A percentile compares a stretch with the other conserved stretches of the same genome.
These are phyloP conservation scores for Halcyon leucocephala DNA, from an alignment of 2,797 vertebrate genomes.

Conservation along the genomic window DNA sequence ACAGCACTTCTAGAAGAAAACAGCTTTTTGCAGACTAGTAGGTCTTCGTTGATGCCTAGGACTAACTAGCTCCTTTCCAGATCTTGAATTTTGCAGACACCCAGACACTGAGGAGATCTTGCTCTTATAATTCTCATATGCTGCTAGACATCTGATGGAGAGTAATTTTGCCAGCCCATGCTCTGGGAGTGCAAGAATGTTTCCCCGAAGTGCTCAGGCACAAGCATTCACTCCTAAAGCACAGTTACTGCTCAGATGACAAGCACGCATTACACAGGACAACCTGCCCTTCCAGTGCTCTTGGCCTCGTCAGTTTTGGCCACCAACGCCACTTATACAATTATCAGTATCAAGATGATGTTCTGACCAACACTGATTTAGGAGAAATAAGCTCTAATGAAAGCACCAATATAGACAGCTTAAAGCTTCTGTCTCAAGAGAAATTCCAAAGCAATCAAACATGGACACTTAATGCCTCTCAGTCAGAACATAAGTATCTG, in stretches of 20 bases:
- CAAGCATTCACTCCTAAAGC: neutral
- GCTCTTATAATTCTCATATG: neutral
- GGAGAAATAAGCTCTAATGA: neutral
- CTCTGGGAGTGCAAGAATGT: rapidly evolving
- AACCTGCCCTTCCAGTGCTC: neutral
- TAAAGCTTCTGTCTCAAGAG: neutral
- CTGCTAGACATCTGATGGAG: neutral
- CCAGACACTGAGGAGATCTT: neutral
- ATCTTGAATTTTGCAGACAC: neutral
- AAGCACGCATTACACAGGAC: rapidly evolving
- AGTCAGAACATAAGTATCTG: neutral
- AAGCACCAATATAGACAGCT: neutral
- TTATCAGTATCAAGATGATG: neutral
- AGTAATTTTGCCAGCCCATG: neutral
- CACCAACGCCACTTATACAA: neutral
- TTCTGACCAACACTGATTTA: neutral
- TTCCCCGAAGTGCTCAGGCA: neutral
- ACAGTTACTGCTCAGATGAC: neutral
- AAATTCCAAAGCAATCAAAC: neutral
- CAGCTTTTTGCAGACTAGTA: neutral
- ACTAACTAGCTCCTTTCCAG: neutral
- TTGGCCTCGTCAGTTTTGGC: neutral
- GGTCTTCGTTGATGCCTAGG: neutral
- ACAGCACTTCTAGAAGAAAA: neutral
- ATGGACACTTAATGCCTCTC: neutral